Evolutionary conservation across 2,888 invertebrate species (phyloP), one percentile per base, ranked within the genome.

Genomic region (Erebia ligea): DNA sequence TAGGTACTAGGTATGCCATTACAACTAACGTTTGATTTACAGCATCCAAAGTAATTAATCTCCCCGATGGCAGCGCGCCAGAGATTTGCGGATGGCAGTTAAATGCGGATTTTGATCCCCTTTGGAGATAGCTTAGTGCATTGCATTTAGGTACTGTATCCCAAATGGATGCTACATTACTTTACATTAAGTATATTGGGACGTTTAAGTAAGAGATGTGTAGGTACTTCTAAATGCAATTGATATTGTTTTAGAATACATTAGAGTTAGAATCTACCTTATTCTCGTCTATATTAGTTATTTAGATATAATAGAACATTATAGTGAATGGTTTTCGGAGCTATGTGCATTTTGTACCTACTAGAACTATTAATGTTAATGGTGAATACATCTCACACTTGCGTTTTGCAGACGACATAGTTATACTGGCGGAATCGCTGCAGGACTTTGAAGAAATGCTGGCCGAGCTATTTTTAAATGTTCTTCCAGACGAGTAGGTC

Each of bases 41-140:
- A 21, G 34, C 40, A 59, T 34, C 68, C 54, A 57, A 62, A 34
- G 65, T 65, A 69, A 71, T 71, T 66, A 71, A 69, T 71, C 68
- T 64, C 68, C 40, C 42, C 17, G 59, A 9, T 71, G 71, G 71
- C 68, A 34, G 8, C 40, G n/a, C 17, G 71, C 71, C 71, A 66
- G 68, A 68, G 65, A 65, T 59, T 17, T 42, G 59, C 59, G 17
- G 59, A 58, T 58, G 40, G 11, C 9, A 17, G 40, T 42, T 59
- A 59, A 59, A 59, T 40, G 17, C 40, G 40, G 40, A 15, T 5
- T 8, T 11, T 8, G 59, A 59, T 59, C 15, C 59, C 17, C 59
- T 40, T 59, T 17, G 4, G 4, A 15, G 59, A 59, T 59, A 59
- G 17, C 59, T 59, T 59, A n/a, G 59, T 59, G 59, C 25, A 17